These are phyloP conservation scores for Macrobrachium rosenbergii DNA, from an alignment of 1,140 invertebrate genomes.

Conservation along the genomic window DNA sequence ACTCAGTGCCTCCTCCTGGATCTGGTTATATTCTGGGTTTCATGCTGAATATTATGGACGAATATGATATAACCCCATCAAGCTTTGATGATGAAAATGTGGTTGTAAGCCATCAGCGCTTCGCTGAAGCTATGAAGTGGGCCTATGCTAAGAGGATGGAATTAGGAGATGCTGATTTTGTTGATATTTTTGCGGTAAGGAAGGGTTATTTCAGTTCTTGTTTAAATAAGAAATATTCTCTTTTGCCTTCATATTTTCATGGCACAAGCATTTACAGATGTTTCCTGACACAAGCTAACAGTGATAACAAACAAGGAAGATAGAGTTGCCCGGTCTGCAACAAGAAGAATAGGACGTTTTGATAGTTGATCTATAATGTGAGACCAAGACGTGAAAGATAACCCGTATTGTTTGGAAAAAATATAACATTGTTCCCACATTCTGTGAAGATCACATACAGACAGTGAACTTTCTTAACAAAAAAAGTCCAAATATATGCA, in stretches of 20 bases:
- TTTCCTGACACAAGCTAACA: too few species aligned
- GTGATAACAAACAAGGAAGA: too few species aligned
- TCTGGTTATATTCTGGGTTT: slow-evolving; percentile 84
- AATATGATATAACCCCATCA: slow-evolving; percentile 76
- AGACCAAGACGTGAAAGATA: too few species aligned
- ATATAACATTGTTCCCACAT: too few species aligned
- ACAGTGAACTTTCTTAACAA: too few species aligned
- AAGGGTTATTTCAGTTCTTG: slow-evolving; percentile 48
- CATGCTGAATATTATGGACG: slow-evolving; percentile 86
- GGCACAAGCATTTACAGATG: too few species aligned
- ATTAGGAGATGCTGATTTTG: slow-evolving; percentile 87
- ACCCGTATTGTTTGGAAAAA: too few species aligned
- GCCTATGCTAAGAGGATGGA: slow-evolving; percentile 87
- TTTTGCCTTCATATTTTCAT: not conserved
- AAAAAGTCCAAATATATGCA: too few species aligned
- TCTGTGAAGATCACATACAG: too few species aligned
- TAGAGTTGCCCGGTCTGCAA: too few species aligned
- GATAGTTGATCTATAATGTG: too few species aligned
- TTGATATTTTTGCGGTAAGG: slow-evolving; percentile 76
- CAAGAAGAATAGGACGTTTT: too few species aligned
- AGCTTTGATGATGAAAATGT: slow-evolving; percentile 63
- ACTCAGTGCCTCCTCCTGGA: slow-evolving; percentile 83
- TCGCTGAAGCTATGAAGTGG: slow-evolving; percentile 93
- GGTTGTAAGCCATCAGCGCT: slow-evolving; percentile 84
- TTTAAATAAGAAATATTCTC: not conserved